These are phyloP conservation scores for Adoxophyes honmai DNA, from an alignment of 1,140 invertebrate genomes.

Conservation along the genomic window DNA sequence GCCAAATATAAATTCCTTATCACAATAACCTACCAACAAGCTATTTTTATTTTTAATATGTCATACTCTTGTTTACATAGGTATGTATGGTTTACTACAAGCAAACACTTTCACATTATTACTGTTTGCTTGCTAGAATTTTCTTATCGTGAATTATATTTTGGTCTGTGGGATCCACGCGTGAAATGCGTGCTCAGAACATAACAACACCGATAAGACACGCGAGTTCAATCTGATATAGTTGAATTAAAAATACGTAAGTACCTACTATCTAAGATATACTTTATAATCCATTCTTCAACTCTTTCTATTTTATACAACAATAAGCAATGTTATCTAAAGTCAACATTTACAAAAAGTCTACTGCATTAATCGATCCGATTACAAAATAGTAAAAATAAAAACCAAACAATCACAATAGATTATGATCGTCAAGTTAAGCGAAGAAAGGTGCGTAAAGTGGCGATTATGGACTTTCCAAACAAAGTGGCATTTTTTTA, in stretches of 20 bases:
- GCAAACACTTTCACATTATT: slow-evolving; percentile 4
- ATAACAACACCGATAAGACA: slow-evolving; percentile 1
- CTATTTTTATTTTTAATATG: too few species aligned
- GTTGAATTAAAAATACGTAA: too few species aligned
- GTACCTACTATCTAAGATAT: too few species aligned
- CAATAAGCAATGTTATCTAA: background rate
- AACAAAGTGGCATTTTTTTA: background rate
- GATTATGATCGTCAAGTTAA: background rate
- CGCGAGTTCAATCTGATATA: too few species aligned
- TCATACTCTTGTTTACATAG: too few species aligned
- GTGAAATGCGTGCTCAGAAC: background rate
- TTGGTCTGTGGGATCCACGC: background rate
- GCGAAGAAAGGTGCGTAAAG: slow-evolving; percentile 9
- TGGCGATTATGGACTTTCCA: background rate
- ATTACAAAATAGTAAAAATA: background rate
- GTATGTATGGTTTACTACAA: background rate
- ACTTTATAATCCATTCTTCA: too few species aligned
- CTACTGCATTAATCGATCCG: background rate
- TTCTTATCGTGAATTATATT: background rate
- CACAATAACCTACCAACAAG: too few species aligned
- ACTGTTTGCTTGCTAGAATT: background rate
- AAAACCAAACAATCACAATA: background rate
- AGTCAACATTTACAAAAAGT: background rate
- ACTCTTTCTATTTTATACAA: too few species aligned
- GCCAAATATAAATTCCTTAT: too few species aligned